phyloP scores from a whole-genome alignment of 2,797 vertebrate genomes.

The Buphagus erythrorhynchus region DNA sequence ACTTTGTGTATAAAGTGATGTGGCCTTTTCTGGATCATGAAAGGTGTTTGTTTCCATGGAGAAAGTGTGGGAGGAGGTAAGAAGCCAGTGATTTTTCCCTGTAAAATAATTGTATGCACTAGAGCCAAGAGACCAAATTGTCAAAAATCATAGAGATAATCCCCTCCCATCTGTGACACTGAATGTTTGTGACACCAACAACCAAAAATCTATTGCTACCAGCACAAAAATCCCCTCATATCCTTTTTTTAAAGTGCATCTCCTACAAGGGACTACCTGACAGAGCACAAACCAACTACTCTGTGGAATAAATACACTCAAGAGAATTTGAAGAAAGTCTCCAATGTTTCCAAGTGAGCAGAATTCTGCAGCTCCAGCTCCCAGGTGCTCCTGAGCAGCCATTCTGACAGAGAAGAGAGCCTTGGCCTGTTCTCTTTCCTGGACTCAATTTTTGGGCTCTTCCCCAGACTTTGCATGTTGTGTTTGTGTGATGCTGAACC shows the following conservation, averaged over 20 bases:
- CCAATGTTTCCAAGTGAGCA: background rate
- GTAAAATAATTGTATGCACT: slow-evolving; percentile 7
- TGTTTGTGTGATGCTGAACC: background rate
- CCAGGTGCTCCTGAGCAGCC: background rate
- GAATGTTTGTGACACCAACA: background rate
- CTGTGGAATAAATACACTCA: background rate
- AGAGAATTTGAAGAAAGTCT: background rate
- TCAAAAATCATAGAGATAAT: background rate
- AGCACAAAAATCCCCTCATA: background rate
- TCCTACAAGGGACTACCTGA: background rate
- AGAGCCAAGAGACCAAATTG: background rate
- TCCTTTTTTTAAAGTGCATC: background rate
- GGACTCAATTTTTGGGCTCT: background rate
- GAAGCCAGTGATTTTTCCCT: slow-evolving; percentile 15
- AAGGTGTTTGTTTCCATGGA: slow-evolving; percentile 70
- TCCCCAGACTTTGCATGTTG: fast-evolving
- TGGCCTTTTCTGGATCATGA: slow-evolving; percentile 30
- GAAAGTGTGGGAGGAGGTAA: slow-evolving; percentile 39
- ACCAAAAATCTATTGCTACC: background rate
- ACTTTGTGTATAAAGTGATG: background rate
- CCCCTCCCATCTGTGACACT: background rate
- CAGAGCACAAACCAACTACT: background rate
- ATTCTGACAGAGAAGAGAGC: background rate
- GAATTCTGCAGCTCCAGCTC: background rate
- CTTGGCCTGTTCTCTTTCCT: background rate